phyloP scores from a whole-genome alignment of 1,140 invertebrate genomes.

The Drosophila kepulauana region DNA sequence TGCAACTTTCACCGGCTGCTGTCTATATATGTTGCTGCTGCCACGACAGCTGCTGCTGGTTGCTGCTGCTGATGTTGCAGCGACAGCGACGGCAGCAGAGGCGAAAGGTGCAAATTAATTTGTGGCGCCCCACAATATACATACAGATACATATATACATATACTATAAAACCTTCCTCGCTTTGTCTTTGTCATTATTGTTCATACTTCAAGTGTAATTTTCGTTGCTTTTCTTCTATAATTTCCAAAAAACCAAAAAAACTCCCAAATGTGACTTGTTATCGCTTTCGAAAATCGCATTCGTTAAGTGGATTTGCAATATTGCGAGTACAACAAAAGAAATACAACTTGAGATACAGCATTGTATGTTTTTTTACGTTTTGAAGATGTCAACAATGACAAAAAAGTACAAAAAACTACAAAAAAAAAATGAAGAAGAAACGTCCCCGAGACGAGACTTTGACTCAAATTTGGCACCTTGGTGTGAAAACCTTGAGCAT shows the following conservation, averaged over 20 bases:
- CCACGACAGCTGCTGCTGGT: not conserved
- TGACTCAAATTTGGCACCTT: conserved; percentile 68
- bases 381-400: conserved; percentile 44
- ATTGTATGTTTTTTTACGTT: conserved; percentile 45
- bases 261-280: conserved; percentile 70
- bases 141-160: too few species aligned
- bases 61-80: conserved; percentile 3
- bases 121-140: conserved; percentile 65
- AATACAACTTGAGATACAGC: conserved; percentile 44
- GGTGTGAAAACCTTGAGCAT: conserved; percentile 71
- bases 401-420: conserved; percentile 19
- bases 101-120: conserved; percentile 83
- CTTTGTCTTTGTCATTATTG: conserved; percentile 52
- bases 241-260: conserved; percentile 46
- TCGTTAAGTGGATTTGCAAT: conserved; percentile 68
- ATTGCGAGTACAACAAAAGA: conserved; percentile 7
- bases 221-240: conserved; percentile 45
- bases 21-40: conserved; percentile 33
- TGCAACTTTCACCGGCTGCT: conserved; percentile 76
- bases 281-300: conserved; percentile 71
- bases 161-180: conserved; percentile 60
- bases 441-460: conserved; percentile 35
- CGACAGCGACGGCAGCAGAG: conserved; percentile 26
- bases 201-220: conserved; percentile 46
- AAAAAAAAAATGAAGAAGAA: not conserved